Base-by-base conservation (phyloP, 2,797 vertebrate genomes). In the Phoebastria nigripes region DNA sequence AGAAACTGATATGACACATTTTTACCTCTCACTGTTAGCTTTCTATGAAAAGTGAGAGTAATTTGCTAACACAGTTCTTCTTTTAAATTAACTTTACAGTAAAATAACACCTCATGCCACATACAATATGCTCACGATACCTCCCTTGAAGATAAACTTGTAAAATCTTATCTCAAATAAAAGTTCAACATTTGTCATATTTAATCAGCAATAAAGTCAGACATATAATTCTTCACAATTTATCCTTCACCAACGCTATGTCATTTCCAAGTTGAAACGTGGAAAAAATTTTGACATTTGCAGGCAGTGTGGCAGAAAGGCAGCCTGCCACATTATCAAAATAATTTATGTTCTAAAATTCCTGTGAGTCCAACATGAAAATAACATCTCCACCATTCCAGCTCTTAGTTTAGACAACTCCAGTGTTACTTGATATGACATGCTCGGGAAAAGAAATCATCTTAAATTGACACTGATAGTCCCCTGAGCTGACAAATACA, bases 321-420 rank as follows among this genome's bases (percentile, higher is more conserved):
- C 96, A 97, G 89, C 62, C 85, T 94, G 95, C 93, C 94, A 95
- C 37, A 91, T 93, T 97, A 97, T 96, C 95, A 97, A 94, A 98
- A 93, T 97, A 97, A 98, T 97, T 97, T 97, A 98, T 97, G 92
- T 86, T 93, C 92, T 93, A 95, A 95, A 97, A 96, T 98, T 97
- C 96, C 94, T 95, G 55, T 15, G 92, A 95, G 86, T 81, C 86
- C 72, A 95, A 81, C 83, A 71, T 71, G 72, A 97, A 96, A 97
- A 97, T 70, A 96, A 94, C 94, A 97, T 93, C 58, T 87, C 76
- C 59, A 67, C 71, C 59, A 79, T 81, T 95, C 83, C 97, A 95
- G 85, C 66, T 83, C 96, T 93, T 67, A 61, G 82, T 97, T 94
- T 95, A 97, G 96, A 87, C 80, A 95, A 72, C 81, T 92, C 47